phyloP scores from a whole-genome alignment of 2,888 invertebrate genomes.

The Drosophila mercatorum region DNA sequence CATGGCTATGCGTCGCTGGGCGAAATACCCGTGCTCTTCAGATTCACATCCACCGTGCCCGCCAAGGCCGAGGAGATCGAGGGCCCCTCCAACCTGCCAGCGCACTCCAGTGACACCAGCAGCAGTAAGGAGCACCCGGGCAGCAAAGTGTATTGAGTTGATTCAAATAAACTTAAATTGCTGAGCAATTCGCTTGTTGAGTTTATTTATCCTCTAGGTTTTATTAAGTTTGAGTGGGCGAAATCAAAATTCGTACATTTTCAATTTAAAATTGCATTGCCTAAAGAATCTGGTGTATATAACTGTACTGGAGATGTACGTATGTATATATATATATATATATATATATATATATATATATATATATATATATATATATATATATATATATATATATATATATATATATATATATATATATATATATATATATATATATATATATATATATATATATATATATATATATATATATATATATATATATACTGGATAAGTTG shows the following conservation, averaged over 20 bases:
- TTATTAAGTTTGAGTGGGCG: constrained; percentile 41
- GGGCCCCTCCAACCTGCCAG: constrained; percentile 58
- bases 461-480: background rate
- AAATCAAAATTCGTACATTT: constrained; percentile 43
- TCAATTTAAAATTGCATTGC: constrained; percentile 47
- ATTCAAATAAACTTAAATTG: constrained; percentile 47
- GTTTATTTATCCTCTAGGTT: constrained; percentile 40
- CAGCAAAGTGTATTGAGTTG: constrained; percentile 27
- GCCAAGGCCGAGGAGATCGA: constrained; percentile 73
- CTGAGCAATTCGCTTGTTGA: constrained; percentile 30
- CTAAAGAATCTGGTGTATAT: background rate
- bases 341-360: too few species aligned
- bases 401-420: too few species aligned
- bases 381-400: too few species aligned
- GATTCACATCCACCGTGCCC: constrained; percentile 87
- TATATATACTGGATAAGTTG: constrained; percentile 51
- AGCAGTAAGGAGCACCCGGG: constrained; percentile 22
- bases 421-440: too few species aligned
- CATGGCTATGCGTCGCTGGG: constrained; percentile 90
- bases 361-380: too few species aligned
- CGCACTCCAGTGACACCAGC: constrained; percentile 44
- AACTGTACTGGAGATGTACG: background rate
- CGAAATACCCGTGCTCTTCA: constrained; percentile 93
- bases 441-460: too few species aligned
- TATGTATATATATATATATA: too few species aligned